Evolutionary conservation across 2,113 vertebrate genomes (phyloP).

Genomic region (Dipodomys merriami): DNA sequence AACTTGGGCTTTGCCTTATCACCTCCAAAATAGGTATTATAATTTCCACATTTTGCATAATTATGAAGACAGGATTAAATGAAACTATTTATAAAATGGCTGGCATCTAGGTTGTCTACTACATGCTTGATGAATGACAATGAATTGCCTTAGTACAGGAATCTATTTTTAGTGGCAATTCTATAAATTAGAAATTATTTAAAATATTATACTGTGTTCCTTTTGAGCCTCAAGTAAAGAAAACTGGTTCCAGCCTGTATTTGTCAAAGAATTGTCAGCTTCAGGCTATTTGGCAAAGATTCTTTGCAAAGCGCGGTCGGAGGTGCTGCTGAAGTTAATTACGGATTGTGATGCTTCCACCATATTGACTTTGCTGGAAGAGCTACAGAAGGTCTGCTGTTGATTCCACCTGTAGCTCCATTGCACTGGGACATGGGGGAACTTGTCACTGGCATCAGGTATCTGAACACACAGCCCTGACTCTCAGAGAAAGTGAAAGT

Average conservation of each 20-base stretch:
- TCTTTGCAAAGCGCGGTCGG: constrained; percentile 50
- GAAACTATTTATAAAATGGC: background rate
- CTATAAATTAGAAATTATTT: constrained; percentile 27
- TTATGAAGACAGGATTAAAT: constrained; percentile 31
- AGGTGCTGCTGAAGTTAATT: constrained; percentile 52
- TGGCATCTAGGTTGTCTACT: background rate
- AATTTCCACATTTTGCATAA: background rate
- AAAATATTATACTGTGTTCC: constrained; percentile 33
- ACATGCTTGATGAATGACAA: background rate
- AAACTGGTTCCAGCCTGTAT: background rate
- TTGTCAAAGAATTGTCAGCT: constrained; percentile 68
- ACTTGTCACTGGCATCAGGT: background rate
- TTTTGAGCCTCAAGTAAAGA: background rate
- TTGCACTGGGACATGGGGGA: background rate
- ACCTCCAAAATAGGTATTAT: background rate
- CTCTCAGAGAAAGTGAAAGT: constrained; percentile 9
- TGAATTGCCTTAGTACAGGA: background rate
- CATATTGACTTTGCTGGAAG: constrained; percentile 59
- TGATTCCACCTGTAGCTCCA: constrained; percentile 43
- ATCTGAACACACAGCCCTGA: background rate
- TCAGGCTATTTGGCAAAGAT: constrained; percentile 46
- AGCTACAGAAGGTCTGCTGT: background rate
- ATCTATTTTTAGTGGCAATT: constrained; percentile 38
- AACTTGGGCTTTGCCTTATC: background rate
- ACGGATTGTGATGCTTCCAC: constrained; percentile 55